Percentiles rank a stretch among this genome's conserved stretches.
These are phyloP conservation scores for Caenorhabditis drosophilae DNA, from an alignment of 2,888 invertebrate genomes.

Conservation along the genomic window DNA sequence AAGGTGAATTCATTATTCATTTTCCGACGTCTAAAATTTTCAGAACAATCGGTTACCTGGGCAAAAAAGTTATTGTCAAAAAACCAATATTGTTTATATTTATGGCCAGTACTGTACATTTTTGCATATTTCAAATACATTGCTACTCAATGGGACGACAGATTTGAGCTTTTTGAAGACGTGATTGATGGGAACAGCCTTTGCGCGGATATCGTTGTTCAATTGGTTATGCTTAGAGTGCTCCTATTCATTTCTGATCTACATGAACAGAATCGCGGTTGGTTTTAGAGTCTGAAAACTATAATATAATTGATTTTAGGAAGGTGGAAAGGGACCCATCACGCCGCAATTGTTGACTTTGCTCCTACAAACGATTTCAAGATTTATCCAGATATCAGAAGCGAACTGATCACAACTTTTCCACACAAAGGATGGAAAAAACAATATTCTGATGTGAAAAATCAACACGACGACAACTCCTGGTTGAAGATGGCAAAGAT, in stretches of 20 bases:
- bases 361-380: neutral
- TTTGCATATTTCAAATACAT: conserved; percentile 14
- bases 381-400: conserved; percentile 12
- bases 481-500: conserved; percentile 18
- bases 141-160: conserved; percentile 18
- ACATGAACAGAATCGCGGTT: conserved; percentile 21
- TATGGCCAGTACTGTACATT: too few relatives aligned
- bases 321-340: conserved; percentile 9
- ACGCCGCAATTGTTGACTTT: conserved; percentile 14
- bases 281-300: conserved; percentile 21
- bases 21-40: too few relatives aligned
- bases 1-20: too few relatives aligned
- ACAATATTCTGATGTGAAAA: conserved; percentile 9
- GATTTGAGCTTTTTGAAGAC: conserved; percentile 11
- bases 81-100: too few relatives aligned
- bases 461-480: conserved; percentile 13
- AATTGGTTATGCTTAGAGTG: conserved; percentile 13
- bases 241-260: conserved; percentile 16
- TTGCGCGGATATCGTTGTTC: conserved; percentile 9
- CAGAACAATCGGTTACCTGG: too few relatives aligned
- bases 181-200: conserved; percentile 11
- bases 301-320: conserved; percentile 19
- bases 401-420: conserved; percentile 12
- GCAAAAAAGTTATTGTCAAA: too few relatives aligned
- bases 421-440: conserved; percentile 9